Percentiles rank a stretch among this genome's conserved stretches.
Conservation (phyloP, 1,140 invertebrate genomes). For the Littorina saxatilis region DNA sequence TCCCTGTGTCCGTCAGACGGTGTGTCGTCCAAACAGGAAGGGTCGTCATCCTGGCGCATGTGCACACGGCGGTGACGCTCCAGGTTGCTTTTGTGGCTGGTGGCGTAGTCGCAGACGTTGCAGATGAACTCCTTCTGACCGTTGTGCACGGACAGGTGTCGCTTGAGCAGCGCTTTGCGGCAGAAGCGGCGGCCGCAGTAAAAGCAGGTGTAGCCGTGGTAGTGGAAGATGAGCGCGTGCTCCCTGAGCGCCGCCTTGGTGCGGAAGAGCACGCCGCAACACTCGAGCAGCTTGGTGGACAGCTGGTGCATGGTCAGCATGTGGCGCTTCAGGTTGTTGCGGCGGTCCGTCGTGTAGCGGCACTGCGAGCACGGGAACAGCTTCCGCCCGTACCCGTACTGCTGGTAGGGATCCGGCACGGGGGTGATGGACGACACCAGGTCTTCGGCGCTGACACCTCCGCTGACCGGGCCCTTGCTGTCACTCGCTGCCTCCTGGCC, state of each 20-base stretch:
- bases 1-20: conserved; percentile 35
- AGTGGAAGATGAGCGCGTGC: conserved; percentile 74
- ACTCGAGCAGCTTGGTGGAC: conserved; percentile 72
- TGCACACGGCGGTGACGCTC: conserved; percentile 75
- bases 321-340: conserved; percentile 77
- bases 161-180: conserved; percentile 76
- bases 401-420: conserved; percentile 34
- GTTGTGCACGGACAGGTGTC: conserved; percentile 77
- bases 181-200: conserved; percentile 75
- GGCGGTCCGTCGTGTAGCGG: conserved; percentile 75
- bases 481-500: not conserved
- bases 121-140: conserved; percentile 76
- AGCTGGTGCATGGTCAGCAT: conserved; percentile 76
- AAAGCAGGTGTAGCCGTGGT: conserved; percentile 75
- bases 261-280: conserved; percentile 74
- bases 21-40: conserved; percentile 23
- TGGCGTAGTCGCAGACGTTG: conserved; percentile 75
- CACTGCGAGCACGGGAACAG: conserved; percentile 73
- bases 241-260: conserved; percentile 75
- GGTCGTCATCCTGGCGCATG: conserved; percentile 56
- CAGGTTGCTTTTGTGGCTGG: conserved; percentile 78
- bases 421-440: conserved; percentile 30
- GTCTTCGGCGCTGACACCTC: conserved; percentile 17
- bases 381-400: conserved; percentile 64
- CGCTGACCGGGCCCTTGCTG: not conserved